Evolutionary conservation across 2,888 invertebrate genomes (phyloP).

Genomic region (Druceiella hillmani): DNA sequence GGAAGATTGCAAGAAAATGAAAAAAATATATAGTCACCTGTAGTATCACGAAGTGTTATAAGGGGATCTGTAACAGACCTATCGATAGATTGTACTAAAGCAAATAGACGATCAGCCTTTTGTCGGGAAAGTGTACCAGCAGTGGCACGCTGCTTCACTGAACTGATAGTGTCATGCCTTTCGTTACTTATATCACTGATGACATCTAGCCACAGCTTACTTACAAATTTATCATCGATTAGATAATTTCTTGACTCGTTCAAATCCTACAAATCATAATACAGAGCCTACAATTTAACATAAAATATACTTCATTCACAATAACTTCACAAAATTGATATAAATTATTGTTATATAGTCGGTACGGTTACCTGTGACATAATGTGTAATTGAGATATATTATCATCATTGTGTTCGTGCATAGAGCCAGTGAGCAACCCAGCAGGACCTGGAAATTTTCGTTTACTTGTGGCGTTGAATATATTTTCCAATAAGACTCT

Average conservation of each 20-base stretch:
- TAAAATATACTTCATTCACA: background rate
- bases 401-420: slow-evolving; percentile 35
- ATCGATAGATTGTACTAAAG: slow-evolving; percentile 42
- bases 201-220: slow-evolving; percentile 37
- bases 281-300: background rate
- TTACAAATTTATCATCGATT: slow-evolving; percentile 36
- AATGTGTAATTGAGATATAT: slow-evolving; percentile 37
- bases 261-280: slow-evolving; percentile 34
- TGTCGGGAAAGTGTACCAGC: slow-evolving; percentile 33
- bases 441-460: slow-evolving; percentile 47
- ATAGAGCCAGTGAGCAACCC: slow-evolving; percentile 37
- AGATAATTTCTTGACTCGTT: slow-evolving; percentile 36
- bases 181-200: slow-evolving; percentile 30
- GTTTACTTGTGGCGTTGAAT: slow-evolving; percentile 40
- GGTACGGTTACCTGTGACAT: slow-evolving; percentile 38
- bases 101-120: slow-evolving; percentile 39
- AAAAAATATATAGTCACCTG: slow-evolving; percentile 37
- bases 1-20: too few relatives aligned
- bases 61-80: slow-evolving; percentile 42
- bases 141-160: slow-evolving; percentile 37
- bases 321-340: background rate
- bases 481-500: slow-evolving; percentile 36
- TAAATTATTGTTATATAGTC: slow-evolving; percentile 3
- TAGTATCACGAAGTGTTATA: slow-evolving; percentile 37
- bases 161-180: slow-evolving; percentile 35